These are phyloP conservation scores for Anthopleura sola DNA, from an alignment of 64 coral and sea anemone genomes.

Conservation along the genomic window DNA sequence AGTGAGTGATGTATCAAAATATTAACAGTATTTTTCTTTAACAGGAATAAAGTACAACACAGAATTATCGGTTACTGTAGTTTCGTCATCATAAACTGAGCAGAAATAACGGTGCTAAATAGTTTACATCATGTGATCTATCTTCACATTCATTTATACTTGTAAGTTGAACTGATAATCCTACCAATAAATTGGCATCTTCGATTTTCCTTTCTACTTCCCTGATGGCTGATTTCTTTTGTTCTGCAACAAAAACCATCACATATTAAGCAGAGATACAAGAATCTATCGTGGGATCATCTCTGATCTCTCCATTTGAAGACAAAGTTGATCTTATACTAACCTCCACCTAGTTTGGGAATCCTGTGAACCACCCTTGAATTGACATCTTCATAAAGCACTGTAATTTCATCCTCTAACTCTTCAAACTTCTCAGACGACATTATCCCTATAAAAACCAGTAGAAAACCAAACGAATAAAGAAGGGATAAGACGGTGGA, in stretches of 20 bases:
- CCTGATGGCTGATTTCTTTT: slow-evolving; percentile 69
- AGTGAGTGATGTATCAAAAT: too few relatives aligned
- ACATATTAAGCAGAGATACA: neutral
- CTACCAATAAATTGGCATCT: slow-evolving; percentile 84
- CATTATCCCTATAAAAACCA: slow-evolving; percentile 11
- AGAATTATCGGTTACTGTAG: too few relatives aligned
- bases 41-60: too few relatives aligned
- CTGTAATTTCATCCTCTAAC: slow-evolving; percentile 79
- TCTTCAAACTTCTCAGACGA: slow-evolving; percentile 97
- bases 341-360: slow-evolving; percentile 75
- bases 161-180: neutral
- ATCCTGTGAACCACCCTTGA: slow-evolving; percentile 60
- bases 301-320: too few relatives aligned
- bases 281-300: neutral
- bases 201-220: slow-evolving; percentile 93
- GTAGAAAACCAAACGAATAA: neutral
- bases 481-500: neutral
- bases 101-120: too few relatives aligned
- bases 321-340: neutral
- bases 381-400: slow-evolving; percentile 73
- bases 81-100: too few relatives aligned
- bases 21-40: too few relatives aligned
- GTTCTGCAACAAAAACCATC: slow-evolving; percentile 45
- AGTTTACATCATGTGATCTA: neutral
- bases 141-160: neutral